A percentile compares a stretch with the other conserved stretches of the same genome.
Conservation (phyloP, 1,140 invertebrate species). For the Drosophila navojoa region DNA sequence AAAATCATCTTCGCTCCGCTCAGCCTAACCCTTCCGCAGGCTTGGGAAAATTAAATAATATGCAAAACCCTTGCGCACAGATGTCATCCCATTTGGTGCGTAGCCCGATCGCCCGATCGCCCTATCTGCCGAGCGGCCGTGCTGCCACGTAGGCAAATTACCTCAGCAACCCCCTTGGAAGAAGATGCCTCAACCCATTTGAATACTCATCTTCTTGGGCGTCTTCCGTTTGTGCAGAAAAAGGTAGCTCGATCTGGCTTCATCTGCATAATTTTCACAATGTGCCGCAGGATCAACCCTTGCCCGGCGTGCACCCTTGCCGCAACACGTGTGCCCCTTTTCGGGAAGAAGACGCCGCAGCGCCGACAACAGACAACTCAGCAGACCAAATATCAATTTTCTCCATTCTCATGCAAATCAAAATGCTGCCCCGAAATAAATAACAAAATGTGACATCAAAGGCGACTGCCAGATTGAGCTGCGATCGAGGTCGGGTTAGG, state of each 20-base stretch:
- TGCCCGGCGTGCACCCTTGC: slow-evolving; percentile 50
- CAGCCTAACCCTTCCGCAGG: slow-evolving; percentile 53
- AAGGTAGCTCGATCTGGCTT: slow-evolving; percentile 47
- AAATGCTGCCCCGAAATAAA: slow-evolving; percentile 77
- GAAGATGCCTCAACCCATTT: slow-evolving; percentile 63
- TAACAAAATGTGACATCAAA: slow-evolving; percentile 78
- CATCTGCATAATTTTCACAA: slow-evolving; percentile 82
- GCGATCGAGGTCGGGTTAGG: slow-evolving; percentile 27
- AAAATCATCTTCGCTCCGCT: slow-evolving; percentile 50
- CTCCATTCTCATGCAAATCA: slow-evolving; percentile 80
- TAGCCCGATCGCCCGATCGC: slow-evolving; percentile 19
- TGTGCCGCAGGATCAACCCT: slow-evolving; percentile 65
- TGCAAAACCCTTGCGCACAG: slow-evolving; percentile 71
- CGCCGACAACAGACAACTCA: slow-evolving; percentile 66
- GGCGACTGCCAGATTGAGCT: slow-evolving; percentile 50
- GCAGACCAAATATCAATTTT: slow-evolving; percentile 81
- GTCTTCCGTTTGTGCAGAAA: slow-evolving; percentile 58
- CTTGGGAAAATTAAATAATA: slow-evolving; percentile 81
- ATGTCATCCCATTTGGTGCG: slow-evolving; percentile 77
- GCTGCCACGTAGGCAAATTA: slow-evolving; percentile 75
- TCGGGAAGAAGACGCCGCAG: slow-evolving; percentile 60
- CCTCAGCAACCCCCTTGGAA: slow-evolving; percentile 64
- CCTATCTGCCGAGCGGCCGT: slow-evolving; percentile 51
- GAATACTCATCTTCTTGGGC: slow-evolving; percentile 69
- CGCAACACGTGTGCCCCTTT: slow-evolving; percentile 68